phyloP scores from a whole-genome alignment of 2,888 invertebrate genomes.

The Eulithis testata region DNA sequence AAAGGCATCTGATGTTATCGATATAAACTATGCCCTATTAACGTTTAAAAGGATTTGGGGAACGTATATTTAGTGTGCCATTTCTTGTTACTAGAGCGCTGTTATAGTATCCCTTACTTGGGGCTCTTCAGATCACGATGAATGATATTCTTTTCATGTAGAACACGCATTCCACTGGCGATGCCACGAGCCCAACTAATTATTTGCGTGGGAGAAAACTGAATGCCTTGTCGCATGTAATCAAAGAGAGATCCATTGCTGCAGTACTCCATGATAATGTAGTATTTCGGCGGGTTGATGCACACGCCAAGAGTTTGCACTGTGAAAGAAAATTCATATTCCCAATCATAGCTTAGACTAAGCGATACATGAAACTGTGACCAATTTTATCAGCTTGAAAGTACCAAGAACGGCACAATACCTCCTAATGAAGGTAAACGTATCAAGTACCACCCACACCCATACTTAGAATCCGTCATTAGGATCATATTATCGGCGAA shows the following conservation, averaged over 20 bases:
- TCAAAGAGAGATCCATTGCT: slow-evolving; percentile 97
- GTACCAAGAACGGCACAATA: too few relatives aligned
- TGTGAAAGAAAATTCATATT: slow-evolving; percentile 40
- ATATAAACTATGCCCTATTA: too few relatives aligned
- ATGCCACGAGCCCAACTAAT: slow-evolving; percentile 98
- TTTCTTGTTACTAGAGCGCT: not conserved
- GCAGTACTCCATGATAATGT: slow-evolving; percentile 99
- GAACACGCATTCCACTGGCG: slow-evolving; percentile 97
- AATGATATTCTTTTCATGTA: slow-evolving; percentile 98
- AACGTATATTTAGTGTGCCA: too few relatives aligned
- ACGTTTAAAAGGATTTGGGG: too few relatives aligned
- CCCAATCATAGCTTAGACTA: not conserved
- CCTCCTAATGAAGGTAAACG: not conserved
- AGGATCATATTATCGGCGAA: not conserved
- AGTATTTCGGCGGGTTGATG: slow-evolving; percentile 95
- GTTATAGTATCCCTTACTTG: slow-evolving; percentile 88
- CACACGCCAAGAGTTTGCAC: slow-evolving; percentile 94
- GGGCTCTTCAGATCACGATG: slow-evolving; percentile 99
- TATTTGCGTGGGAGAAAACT: slow-evolving; percentile 93
- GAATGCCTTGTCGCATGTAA: slow-evolving; percentile 92
- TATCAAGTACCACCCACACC: not conserved
- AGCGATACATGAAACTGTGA: too few relatives aligned
- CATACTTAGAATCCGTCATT: not conserved
- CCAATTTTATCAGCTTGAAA: too few relatives aligned
- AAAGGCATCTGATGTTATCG: too few relatives aligned